Evolutionary conservation across 2,113 vertebrate genomes (phyloP), one percentile per base, ranked within the genome.

Genomic region (Albula glossodonta): DNA sequence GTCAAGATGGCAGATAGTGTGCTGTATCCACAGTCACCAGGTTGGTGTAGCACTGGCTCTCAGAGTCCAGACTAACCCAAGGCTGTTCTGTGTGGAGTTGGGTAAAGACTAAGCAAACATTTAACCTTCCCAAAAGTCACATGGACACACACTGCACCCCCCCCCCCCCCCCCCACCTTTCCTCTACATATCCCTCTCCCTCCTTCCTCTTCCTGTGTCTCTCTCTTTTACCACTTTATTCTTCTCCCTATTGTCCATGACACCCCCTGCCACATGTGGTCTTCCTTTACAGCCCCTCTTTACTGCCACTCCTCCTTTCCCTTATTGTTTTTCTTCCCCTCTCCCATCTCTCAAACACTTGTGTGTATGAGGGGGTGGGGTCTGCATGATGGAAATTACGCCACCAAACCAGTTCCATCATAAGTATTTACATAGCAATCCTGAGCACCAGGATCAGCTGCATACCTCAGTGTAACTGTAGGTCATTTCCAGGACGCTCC

Each of bases 401-500:
- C 22, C 9, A n/a, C 70, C 70, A 74, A 74, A 74, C 70, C 70
- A 25, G 70, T 74, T 31, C n/a, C 31, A n/a, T 74, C 70, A 74
- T 22, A 56, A n/a, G 9, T 74, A 10, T 31, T 74, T 74, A 74
- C 70, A 25, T n/a, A 25, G 70, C n/a, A 31, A 22, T 10, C 7
- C 70, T 9, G 78, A 19, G 19, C 48, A 15, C 48, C 3, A 50
- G n/a, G 83, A 15, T 74, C 8, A 48, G 22, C 77, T 4, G 7
- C 74, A 49, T 51, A 56, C n/a, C 85, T 17, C 70, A 53, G 31
- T 86, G 81, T 83, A 83, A 85, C 25, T 25, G 22, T 50, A 49
- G 51, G 81, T 63, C 80, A 63, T 81, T 83, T 85, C 79, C 84
- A 83, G 83, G 41, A 85, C 84, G 83, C 86, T 82, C 53, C 84